Base-by-base conservation (phyloP, 2,113 vertebrate genomes). In the Phalacrocorax aristotelis region DNA sequence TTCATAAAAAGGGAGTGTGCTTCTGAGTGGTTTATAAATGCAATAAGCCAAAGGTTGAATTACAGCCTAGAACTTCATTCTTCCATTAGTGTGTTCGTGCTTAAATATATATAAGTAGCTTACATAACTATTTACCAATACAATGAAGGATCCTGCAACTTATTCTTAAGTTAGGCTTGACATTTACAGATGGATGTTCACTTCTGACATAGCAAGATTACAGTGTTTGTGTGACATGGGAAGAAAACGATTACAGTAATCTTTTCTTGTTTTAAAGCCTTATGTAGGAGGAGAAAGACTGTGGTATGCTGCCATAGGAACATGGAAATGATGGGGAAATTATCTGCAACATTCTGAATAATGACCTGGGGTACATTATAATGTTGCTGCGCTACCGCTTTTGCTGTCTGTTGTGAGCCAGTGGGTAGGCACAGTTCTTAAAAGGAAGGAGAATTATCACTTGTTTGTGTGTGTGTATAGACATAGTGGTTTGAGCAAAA, bases 161-260 rank as follows among this genome's bases (percentile, higher is more conserved):
- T 69, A 6, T 46, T 70, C 23, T 52, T 65, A 69, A 69, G 29
- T 94, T 82, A 29, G 82, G 34, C 61, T 94, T 95, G 70, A 68
- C 80, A 64, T 84, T 95, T 90, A 82, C 44, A 71, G 66, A 62
- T 44, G 90, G 66, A 82, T 85, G 83, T 97, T 94, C 83, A 18
- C 58, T 89, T 86, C 81, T 87, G 94, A 90, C 79, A 52, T 48
- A 80, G 87, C 38, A 55, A 89, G 82, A 96, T 97, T 94, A 83
- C 20, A 71, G n/a, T 54, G 62, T 74, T 91, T 54, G 68, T 89
- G 57, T 94, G 87, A 80, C 84, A 71, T 3, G 36, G 72, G 84
- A 95, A 89, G 62, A 93, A 95, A 87, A 92, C 77, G 84, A 95
- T 97, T 97, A 85, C 44, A 40, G 54, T 93, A 87, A 92, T 97